These are phyloP conservation scores for Spodoptera picta DNA, from an alignment of 2,888 invertebrate species.

Conservation along the genomic window DNA sequence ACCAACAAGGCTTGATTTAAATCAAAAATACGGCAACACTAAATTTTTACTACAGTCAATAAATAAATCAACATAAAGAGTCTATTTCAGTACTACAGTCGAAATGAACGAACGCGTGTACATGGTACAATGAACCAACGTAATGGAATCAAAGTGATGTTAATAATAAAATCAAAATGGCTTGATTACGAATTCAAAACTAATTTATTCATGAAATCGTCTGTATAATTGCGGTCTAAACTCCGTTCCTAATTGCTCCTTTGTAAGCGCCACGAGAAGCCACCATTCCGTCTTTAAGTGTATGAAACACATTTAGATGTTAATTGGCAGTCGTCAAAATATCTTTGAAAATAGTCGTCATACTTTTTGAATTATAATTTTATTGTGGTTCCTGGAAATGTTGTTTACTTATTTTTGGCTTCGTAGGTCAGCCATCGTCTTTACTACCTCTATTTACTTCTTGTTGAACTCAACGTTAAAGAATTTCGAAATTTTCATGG, in stretches of 20 bases:
- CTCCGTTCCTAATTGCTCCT: conserved; percentile 59
- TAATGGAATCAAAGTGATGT: conserved; percentile 45
- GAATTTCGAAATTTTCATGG: no score
- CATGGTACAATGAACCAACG: conserved; percentile 1
- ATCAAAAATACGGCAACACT: no score
- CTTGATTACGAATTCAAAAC: conserved; percentile 41
- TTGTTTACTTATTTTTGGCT: no score
- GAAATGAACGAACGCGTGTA: conserved; percentile 12
- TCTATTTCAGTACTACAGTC: background rate
- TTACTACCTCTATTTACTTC: no score
- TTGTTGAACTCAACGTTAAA: no score
- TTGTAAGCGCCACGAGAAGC: conserved; percentile 48
- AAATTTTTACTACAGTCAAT: no score
- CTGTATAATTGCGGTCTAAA: conserved; percentile 60
- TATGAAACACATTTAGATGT: conserved; percentile 9
- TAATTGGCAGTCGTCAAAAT: conserved; percentile 8
- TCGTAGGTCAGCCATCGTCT: no score
- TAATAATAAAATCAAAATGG: conserved; percentile 50
- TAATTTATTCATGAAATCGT: conserved; percentile 61
- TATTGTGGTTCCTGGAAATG: no score
- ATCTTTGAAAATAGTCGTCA: background rate
- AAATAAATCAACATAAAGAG: no score
- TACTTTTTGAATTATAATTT: no score
- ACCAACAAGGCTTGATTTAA: no score
- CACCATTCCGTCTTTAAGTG: conserved; percentile 34